Evolutionary conservation across 2,797 vertebrate species (phyloP), one percentile per base, ranked within the genome.

Genomic region (Labroides dimidiatus): DNA sequence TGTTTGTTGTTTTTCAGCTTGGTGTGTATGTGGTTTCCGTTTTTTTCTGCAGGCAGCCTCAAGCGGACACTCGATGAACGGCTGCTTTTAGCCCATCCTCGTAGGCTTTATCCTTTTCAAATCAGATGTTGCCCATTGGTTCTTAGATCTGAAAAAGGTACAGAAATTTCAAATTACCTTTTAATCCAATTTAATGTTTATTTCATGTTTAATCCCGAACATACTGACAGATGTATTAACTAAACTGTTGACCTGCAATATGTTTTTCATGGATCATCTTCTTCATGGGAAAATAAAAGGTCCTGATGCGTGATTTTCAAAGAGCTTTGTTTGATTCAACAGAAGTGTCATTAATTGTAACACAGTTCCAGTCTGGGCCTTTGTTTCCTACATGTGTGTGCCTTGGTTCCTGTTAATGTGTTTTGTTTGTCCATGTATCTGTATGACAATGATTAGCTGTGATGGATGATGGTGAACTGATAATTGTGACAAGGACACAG

Each of bases 401-500:
- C 75, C 62, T 87, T 89, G 86, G 81, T 89, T 90, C 80, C 70
- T 61, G 2, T 2, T 68, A 77, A 81, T 77, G 78, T 65, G 72
- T 63, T 78, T 79, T 77, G 86, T 83, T 84, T 78, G 76, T 84
- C 68, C 33, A 4, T 44, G 77, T 69, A 73, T 86, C 84, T 86
- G 81, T 84, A 77, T 85, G 84, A 89, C 81, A 84, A 88, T 89
- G 87, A 90, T 91, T 83, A 87, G 77, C 77, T 30, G 56, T 89
- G 89, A 90, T 90, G 81, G 82, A 89, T 82, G 87, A 85, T 82
- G 74, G 84, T 84, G 86, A 87, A 81, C 88, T 74, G 72, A 83
- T 88, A 87, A 88, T 82, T 83, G 81, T 78, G 89, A 91, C 90
- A 91, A 90, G 89, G 89, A 91, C 89, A 84, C 84, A 79, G 66